phyloP scores from a whole-genome alignment of 2,888 invertebrate genomes.

The Ormyrus labotus region DNA sequence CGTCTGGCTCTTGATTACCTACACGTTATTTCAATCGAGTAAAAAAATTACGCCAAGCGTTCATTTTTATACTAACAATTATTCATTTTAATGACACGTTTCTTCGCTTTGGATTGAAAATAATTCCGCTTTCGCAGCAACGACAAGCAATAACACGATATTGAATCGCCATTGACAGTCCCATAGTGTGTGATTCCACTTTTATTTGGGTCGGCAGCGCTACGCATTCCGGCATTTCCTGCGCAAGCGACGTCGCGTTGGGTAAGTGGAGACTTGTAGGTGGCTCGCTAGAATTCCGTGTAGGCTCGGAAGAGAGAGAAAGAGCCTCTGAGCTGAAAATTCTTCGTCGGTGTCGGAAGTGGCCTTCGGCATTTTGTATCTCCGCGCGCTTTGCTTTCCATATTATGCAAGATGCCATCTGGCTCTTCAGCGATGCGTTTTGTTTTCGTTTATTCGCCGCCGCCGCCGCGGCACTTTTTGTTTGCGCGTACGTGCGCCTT shows the following conservation, averaged over 20 bases:
- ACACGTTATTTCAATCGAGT: too few species aligned
- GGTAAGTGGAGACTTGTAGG: slow-evolving; percentile 38
- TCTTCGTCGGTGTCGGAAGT: slow-evolving; percentile 52
- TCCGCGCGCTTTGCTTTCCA: slow-evolving; percentile 48
- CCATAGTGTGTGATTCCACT: slow-evolving; percentile 40
- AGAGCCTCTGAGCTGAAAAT: slow-evolving; percentile 40
- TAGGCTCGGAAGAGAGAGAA: slow-evolving; percentile 2
- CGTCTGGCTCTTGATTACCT: too few species aligned
- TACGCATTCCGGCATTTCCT: slow-evolving; percentile 19
- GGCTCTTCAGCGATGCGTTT: slow-evolving; percentile 45
- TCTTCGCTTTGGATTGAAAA: too few species aligned
- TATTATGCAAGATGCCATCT: slow-evolving; percentile 55
- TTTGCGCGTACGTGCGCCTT: neutral
- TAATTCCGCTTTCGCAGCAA: too few species aligned
- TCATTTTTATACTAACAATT: too few species aligned
- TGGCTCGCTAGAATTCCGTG: slow-evolving; percentile 35
- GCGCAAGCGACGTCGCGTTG: slow-evolving; percentile 12
- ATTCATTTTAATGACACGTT: too few species aligned
- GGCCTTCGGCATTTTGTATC: slow-evolving; percentile 50
- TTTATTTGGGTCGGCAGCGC: slow-evolving; percentile 38
- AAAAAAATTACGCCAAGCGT: too few species aligned
- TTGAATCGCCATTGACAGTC: slow-evolving; percentile 44
- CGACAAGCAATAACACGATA: too few species aligned
- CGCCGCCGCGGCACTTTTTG: slow-evolving; percentile 21
- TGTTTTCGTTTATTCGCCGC: slow-evolving; percentile 26